Conservation (phyloP, 1,140 invertebrate genomes). For the Cydia fagiglandana region DNA sequence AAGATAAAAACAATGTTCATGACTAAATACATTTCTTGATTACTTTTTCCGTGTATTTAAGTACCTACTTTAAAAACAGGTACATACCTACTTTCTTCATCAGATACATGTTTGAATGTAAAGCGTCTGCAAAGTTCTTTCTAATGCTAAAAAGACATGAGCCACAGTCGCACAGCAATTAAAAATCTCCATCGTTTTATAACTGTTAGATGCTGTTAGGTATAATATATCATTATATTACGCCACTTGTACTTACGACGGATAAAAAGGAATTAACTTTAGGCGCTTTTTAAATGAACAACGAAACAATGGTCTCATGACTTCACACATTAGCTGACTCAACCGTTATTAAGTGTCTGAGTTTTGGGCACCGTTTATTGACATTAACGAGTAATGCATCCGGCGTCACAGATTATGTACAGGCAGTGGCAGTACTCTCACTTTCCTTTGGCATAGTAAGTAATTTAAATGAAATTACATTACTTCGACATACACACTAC, state of each 20-base stretch:
- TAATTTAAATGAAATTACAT: no score
- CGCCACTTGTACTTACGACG: neutral
- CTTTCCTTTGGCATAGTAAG: neutral
- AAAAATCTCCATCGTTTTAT: neutral
- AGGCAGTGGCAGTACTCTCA: neutral
- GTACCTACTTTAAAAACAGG: no score
- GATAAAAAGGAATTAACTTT: slow-evolving; percentile 13
- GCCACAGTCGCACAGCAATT: neutral
- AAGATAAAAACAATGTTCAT: neutral
- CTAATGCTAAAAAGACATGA: no score
- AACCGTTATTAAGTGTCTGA: slow-evolving; percentile 65
- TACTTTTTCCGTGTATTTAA: no score
- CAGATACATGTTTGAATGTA: no score
- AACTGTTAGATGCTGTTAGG: neutral
- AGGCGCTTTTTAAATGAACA: neutral
- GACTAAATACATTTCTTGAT: no score
- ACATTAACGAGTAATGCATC: slow-evolving; percentile 70
- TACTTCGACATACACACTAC: no score
- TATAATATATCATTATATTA: neutral
- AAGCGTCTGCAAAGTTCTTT: no score
- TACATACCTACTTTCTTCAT: no score
- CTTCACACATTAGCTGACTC: slow-evolving; percentile 51
- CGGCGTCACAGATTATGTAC: slow-evolving; percentile 37
- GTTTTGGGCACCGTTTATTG: slow-evolving; percentile 69
- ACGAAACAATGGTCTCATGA: slow-evolving; percentile 8